Evolutionary conservation across 2,113 vertebrate species (phyloP).

Genomic region (Coreoperca whiteheadi): DNA sequence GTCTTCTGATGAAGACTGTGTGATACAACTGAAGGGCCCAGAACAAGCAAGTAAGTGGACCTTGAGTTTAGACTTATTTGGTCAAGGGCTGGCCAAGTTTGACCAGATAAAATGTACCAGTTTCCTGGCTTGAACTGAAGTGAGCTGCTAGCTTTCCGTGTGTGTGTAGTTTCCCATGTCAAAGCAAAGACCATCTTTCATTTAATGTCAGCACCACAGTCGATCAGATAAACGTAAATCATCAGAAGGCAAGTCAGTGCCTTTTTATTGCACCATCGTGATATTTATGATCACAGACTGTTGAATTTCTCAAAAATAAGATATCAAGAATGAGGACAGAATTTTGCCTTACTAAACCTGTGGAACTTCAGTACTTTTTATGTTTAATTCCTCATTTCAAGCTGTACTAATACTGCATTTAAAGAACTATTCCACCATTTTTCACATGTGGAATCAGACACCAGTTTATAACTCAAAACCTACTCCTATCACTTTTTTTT

Average conservation of each 20-base stretch:
- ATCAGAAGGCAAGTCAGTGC: conserved; percentile 72
- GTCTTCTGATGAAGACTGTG: neutral
- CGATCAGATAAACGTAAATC: conserved; percentile 28
- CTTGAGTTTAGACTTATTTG: neutral
- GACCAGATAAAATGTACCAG: neutral
- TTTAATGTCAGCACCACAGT: conserved; percentile 14
- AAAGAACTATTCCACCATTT: conserved; percentile 32
- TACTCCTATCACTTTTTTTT: conserved; percentile 16
- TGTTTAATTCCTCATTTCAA: conserved; percentile 53
- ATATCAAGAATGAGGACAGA: conserved; percentile 61
- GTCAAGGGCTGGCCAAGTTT: neutral
- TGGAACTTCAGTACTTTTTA: conserved; percentile 69
- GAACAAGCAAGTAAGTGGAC: neutral
- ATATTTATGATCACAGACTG: conserved; percentile 45
- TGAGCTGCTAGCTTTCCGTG: conserved; percentile 33
- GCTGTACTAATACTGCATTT: conserved; percentile 43
- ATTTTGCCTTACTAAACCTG: conserved; percentile 83
- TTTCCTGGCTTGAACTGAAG: conserved; percentile 30
- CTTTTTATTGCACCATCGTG: conserved; percentile 61
- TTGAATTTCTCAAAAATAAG: conserved; percentile 27
- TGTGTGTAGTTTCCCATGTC: conserved; percentile 21
- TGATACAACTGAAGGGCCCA: neutral
- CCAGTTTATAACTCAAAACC: conserved; percentile 22
- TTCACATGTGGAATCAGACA: conserved; percentile 37
- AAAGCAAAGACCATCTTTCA: conserved; percentile 34